These are phyloP conservation scores for Lithobates pipiens DNA, from an alignment of 2,797 vertebrate genomes.

Conservation along the genomic window DNA sequence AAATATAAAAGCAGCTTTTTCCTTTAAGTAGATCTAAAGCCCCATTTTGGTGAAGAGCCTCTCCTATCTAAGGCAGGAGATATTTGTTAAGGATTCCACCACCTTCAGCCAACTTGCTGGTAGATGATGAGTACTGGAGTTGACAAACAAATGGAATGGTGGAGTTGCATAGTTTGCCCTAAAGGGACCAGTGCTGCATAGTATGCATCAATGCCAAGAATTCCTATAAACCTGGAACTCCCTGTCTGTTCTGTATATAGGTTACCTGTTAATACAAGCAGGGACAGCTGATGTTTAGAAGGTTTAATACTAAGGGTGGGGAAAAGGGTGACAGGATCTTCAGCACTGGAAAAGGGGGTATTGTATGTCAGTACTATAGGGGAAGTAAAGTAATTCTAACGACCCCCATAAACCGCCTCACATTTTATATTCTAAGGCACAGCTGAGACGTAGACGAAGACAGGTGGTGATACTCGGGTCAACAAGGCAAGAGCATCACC, in stretches of 20 bases:
- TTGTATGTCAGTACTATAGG: not conserved
- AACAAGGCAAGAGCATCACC: not conserved
- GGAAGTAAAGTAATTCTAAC: not conserved
- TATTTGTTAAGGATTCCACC: no score
- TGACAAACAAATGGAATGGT: no score
- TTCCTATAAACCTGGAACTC: not conserved
- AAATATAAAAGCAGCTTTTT: not conserved
- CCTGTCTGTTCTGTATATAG: not conserved
- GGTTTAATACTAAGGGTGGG: not conserved
- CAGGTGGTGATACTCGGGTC: not conserved
- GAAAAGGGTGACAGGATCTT: not conserved
- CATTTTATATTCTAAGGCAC: slow-evolving; percentile 12
- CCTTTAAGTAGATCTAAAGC: not conserved
- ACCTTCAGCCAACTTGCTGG: no score
- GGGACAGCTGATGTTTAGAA: slow-evolving; percentile 2
- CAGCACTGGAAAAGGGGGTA: not conserved
- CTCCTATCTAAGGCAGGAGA: not conserved
- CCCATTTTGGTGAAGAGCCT: not conserved
- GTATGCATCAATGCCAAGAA: slow-evolving; percentile 54
- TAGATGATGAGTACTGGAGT: no score
- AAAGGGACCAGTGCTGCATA: slow-evolving; percentile 64
- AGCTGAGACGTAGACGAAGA: not conserved
- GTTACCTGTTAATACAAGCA: not conserved
- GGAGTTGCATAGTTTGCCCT: slow-evolving; percentile 47
- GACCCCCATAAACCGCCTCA: not conserved